Conservation (phyloP, 2,888 invertebrate species). For the Blastobasis lacticolella region DNA sequence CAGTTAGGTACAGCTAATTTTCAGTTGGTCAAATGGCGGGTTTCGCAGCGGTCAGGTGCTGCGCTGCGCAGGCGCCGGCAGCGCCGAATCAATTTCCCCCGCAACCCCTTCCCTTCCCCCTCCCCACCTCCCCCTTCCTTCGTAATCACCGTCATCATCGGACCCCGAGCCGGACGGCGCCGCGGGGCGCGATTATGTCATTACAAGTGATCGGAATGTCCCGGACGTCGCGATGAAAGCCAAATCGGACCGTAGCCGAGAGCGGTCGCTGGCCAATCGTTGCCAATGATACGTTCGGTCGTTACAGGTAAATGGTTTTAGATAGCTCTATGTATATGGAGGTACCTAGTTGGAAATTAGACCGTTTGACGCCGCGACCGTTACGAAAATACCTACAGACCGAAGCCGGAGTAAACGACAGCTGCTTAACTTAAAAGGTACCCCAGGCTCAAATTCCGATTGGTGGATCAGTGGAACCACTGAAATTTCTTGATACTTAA, state of each 20-base stretch:
- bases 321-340: no score
- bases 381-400: no score
- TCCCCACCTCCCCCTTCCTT: slow-evolving; percentile 32
- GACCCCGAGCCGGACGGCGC: slow-evolving; percentile 22
- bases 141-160: slow-evolving; percentile 47
- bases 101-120: slow-evolving; percentile 29
- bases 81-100: slow-evolving; percentile 49
- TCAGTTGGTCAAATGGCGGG: slow-evolving; percentile 7
- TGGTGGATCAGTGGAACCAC: no score
- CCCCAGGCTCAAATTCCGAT: no score
- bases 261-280: slow-evolving; percentile 36
- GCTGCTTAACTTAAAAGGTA: no score
- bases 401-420: no score
- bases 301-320: no score
- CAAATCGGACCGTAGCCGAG: slow-evolving; percentile 41
- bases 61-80: slow-evolving; percentile 26
- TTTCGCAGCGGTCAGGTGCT: slow-evolving; percentile 29
- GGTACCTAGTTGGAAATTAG: no score
- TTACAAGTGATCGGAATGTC: slow-evolving; percentile 41
- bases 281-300: slow-evolving; percentile 31
- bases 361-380: no score
- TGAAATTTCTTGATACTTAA: no score
- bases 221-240: slow-evolving; percentile 50
- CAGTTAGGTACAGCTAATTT: slow-evolving; percentile 3
- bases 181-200: slow-evolving; percentile 60